These are phyloP conservation scores for Rhorus exstirpatorius DNA, from an alignment of 2,888 invertebrate species.

Conservation along the genomic window DNA sequence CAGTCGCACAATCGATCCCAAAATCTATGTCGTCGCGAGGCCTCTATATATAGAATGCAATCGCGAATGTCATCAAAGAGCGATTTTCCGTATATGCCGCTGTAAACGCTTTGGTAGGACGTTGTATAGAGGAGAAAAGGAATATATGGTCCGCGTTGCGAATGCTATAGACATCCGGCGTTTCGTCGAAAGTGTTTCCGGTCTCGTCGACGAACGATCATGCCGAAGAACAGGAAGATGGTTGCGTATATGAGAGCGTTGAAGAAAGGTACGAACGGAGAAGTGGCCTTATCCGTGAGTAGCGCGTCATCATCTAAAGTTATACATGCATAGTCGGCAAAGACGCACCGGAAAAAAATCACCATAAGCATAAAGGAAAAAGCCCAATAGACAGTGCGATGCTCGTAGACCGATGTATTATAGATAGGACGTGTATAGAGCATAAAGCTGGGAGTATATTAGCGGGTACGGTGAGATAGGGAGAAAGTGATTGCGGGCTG, in stretches of 20 bases:
- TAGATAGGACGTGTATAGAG: conserved; percentile 5
- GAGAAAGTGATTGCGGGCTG: conserved; percentile 52
- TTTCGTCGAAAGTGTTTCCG: conserved; percentile 64
- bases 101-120: conserved; percentile 12
- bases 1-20: neutral
- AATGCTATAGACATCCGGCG: conserved; percentile 61
- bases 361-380: conserved; percentile 35
- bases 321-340: neutral
- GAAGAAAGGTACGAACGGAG: conserved; percentile 22
- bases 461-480: conserved; percentile 24
- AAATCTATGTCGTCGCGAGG: conserved; percentile 3
- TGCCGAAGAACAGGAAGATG: conserved; percentile 38
- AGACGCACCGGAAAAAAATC: conserved; percentile 26
- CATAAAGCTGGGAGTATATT: conserved; percentile 37
- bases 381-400: conserved; percentile 9
- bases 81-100: conserved; percentile 2
- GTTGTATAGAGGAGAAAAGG: neutral
- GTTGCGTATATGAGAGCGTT: conserved; percentile 25
- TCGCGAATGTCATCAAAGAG: conserved; percentile 6
- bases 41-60: neutral
- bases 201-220: conserved; percentile 21
- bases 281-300: conserved; percentile 23
- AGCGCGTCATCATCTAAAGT: conserved; percentile 22
- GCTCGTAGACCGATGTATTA: conserved; percentile 29
- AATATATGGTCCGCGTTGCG: conserved; percentile 15